Evolutionary conservation across 2,888 invertebrate species (phyloP), one percentile per base, ranked within the genome.

Genomic region (Linyphia triangularis): DNA sequence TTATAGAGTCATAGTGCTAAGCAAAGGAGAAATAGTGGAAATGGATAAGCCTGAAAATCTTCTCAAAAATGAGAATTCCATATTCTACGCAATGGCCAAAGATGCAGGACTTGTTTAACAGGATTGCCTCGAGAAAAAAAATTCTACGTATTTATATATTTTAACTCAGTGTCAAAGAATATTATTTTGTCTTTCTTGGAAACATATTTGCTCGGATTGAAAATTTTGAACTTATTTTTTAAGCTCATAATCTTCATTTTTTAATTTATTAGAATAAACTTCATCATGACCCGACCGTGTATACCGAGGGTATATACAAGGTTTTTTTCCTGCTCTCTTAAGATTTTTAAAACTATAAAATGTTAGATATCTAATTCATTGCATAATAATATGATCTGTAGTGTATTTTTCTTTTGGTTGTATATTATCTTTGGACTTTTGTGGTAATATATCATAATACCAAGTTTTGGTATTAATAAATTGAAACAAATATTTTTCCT

Each of bases 81-180:
- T 88, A 0, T 91, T 91, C 51, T 90, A 90, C 69, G 57, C 81
- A 9, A 91, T 91, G 91, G 90, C 91, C 2, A 90, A 90, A 83
- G 90, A 91, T 65, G 90, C 91, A 37, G 90, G 90, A 65, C 84
- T 91, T 65, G 72, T 90, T n/a, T 89, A 77, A 88, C 19, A 26
- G 22, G 19, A 51, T n/a, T 51, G 0, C 13, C 16, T 51, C 19
- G n/a, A n/a, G 37, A 5, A 37, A 7, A 7, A 37, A 37, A 37
- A 7, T 51, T 51, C 13, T 6, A 6, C 13, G 51, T n/a, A 51
- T 51, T 51, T 16, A 16, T n/a, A 51, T 51, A 16, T n/a, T 9
- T 33, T 33, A 33, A 33, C 33, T 33, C 51, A 51, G n/a, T 13
- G n/a, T 5, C 51, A 10, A 16, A n/a, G n/a, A 51, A 13, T 13